These are phyloP conservation scores for Falco biarmicus DNA, from an alignment of 2,797 vertebrate species.

Conservation along the genomic window DNA sequence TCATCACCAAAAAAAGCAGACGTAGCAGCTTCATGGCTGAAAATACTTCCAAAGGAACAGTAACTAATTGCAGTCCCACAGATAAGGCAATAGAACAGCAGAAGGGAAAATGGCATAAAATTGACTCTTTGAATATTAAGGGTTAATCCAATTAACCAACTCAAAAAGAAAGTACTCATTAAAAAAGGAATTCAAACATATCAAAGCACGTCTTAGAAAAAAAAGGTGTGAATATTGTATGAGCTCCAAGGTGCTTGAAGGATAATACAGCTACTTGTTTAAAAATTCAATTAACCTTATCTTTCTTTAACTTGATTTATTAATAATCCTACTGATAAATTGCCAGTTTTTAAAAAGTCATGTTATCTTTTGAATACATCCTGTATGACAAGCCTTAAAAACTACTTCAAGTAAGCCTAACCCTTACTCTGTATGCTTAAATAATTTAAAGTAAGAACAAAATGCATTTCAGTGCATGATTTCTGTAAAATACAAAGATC, in stretches of 20 bases:
- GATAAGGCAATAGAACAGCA: constrained; percentile 7
- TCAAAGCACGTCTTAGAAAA: constrained; percentile 50
- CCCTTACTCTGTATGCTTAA: constrained; percentile 23
- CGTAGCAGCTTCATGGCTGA: constrained; percentile 46
- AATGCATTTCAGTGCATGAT: constrained; percentile 22
- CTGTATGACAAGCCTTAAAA: constrained; percentile 66
- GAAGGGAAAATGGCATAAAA: constrained; percentile 34
- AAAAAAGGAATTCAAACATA: constrained; percentile 73
- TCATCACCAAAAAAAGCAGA: constrained; percentile 68
- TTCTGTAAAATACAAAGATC: constrained; percentile 52
- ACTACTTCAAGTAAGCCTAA: constrained; percentile 55
- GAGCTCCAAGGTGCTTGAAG: constrained; percentile 76
- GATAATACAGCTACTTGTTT: constrained; percentile 76
- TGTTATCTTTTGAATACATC: constrained; percentile 70
- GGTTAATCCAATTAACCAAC: constrained; percentile 62
- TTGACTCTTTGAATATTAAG: constrained; percentile 1
- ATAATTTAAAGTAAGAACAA: constrained; percentile 57
- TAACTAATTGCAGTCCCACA: constrained; percentile 27
- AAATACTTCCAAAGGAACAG: constrained; percentile 33
- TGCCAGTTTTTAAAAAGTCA: constrained; percentile 67
- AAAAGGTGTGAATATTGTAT: constrained; percentile 73
- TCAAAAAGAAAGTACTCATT: constrained; percentile 62
- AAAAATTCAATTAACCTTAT: constrained; percentile 81
- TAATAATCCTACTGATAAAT: constrained; percentile 76
- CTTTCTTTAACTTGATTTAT: constrained; percentile 79